phyloP scores from a whole-genome alignment of 2,888 invertebrate species.

The Amiota minor region DNA sequence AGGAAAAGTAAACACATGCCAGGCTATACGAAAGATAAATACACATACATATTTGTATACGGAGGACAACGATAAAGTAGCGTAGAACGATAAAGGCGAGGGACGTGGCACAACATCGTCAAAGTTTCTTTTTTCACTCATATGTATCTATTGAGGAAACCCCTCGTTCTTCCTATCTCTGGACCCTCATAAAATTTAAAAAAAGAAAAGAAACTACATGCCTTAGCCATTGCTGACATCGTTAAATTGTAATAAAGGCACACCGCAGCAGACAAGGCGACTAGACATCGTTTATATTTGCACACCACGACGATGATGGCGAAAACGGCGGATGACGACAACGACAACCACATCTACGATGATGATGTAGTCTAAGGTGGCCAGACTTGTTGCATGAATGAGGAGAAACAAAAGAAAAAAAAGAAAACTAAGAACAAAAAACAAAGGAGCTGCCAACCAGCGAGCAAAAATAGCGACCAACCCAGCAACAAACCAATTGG shows the following conservation, averaged over 20 bases:
- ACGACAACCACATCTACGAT: slow-evolving; percentile 5
- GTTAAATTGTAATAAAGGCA: slow-evolving; percentile 21
- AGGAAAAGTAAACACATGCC: slow-evolving; percentile 18
- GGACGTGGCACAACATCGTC: neutral
- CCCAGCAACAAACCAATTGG: neutral
- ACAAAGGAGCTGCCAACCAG: neutral
- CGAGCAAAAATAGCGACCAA: neutral
- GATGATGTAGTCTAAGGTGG: slow-evolving; percentile 39
- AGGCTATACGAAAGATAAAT: slow-evolving; percentile 4
- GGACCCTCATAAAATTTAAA: neutral
- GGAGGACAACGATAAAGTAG: neutral
- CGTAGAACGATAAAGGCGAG: too few relatives aligned
- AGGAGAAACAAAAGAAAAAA: slow-evolving; percentile 42
- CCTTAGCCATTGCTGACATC: neutral
- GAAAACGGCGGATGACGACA: neutral
- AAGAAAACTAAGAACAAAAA: neutral
- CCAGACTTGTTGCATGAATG: slow-evolving; percentile 41
- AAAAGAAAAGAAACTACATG: neutral
- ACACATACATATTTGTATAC: too few relatives aligned
- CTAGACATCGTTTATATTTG: slow-evolving; percentile 22
- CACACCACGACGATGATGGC: neutral
- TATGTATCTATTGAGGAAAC: neutral
- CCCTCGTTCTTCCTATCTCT: neutral
- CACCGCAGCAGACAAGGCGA: slow-evolving; percentile 23
- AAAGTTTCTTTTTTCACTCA: slow-evolving; percentile 11